Evolutionary conservation across 2,113 vertebrate species (phyloP).

Genomic region (Scolopax mira): DNA sequence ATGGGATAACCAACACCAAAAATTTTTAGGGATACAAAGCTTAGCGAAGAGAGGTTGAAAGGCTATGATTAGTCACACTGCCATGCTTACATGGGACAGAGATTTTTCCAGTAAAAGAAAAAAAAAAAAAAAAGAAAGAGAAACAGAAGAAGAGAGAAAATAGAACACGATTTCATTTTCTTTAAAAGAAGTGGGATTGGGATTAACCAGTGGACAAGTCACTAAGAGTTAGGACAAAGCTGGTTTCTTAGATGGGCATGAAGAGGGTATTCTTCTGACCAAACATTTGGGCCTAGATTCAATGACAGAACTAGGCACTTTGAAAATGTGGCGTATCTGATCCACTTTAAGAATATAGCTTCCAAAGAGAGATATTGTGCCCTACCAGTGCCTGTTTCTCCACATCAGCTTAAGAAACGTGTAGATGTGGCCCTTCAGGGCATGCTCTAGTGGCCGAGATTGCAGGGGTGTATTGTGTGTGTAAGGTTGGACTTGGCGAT

Average conservation of each 20-base stretch:
- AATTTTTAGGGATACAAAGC: background rate
- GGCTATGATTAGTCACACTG: background rate
- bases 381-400: background rate
- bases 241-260: background rate
- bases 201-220: background rate
- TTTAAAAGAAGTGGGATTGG: background rate
- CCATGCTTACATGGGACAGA: background rate
- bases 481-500: no score
- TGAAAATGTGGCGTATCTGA: background rate
- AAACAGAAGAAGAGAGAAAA: background rate
- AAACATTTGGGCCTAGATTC: background rate
- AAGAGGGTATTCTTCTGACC: background rate
- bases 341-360: background rate
- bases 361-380: background rate
- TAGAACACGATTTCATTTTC: background rate
- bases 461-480: no score
- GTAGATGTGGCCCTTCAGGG: no score
- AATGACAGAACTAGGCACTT: background rate
- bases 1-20: background rate
- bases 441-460: no score
- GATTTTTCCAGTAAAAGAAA: background rate
- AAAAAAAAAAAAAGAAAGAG: background rate
- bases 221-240: background rate
- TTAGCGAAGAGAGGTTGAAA: background rate
- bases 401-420: background rate